Percentiles rank a stretch among this genome's conserved stretches.
Conservation (phyloP, 2,797 vertebrate genomes). For the Cyprinella venusta region DNA sequence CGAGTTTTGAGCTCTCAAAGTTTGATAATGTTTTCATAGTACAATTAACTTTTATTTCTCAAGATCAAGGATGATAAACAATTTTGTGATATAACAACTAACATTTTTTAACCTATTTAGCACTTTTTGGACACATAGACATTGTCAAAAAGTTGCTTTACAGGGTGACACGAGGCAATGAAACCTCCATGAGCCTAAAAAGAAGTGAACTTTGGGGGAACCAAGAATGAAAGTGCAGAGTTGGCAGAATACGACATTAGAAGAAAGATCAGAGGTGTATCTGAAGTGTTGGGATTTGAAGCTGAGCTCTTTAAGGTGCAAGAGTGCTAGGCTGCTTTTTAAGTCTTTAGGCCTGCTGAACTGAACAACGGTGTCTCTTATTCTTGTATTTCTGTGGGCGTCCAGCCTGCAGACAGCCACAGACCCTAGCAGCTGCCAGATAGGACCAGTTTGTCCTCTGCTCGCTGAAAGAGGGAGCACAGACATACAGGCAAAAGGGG, state of each 20-base stretch:
- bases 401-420: conserved; percentile 27
- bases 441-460: conserved; percentile 17
- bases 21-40: not conserved
- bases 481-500: conserved; percentile 61
- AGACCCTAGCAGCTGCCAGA: not conserved
- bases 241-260: not conserved
- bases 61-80: not conserved
- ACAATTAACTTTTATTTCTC: not conserved
- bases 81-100: not conserved
- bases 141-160: not conserved
- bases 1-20: not conserved
- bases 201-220: not conserved
- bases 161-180: not conserved
- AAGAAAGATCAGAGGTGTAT: conserved; percentile 21
- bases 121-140: not conserved
- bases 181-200: not conserved
- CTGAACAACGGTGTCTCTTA: conserved; percentile 19
- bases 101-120: not conserved
- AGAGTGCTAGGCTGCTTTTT: not conserved
- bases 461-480: conserved; percentile 1
- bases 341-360: not conserved
- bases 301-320: not conserved
- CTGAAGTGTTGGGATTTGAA: conserved; percentile 3
- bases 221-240: not conserved
- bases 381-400: conserved; percentile 31